Evolutionary conservation across 2,113 vertebrate species (phyloP), one percentile per base, ranked within the genome.

Genomic region (Sebastes schlegelii): DNA sequence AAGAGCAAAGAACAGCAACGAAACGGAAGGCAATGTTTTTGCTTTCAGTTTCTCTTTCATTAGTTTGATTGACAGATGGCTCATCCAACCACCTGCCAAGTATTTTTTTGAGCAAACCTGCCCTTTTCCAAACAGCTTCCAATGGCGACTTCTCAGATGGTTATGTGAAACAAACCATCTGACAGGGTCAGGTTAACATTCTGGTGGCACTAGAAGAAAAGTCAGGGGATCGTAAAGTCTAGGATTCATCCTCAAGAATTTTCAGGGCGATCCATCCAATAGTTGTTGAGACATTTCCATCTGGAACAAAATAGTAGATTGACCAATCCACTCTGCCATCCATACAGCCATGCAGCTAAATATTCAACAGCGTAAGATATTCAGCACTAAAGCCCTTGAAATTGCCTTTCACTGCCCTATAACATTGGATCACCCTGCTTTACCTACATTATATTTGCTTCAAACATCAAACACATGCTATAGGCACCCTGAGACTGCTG

Each of bases 381-480:
- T 12, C 43, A 66, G 23, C 52, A 73, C 13, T 54, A 13, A 46
- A 11, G 42, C 21, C 16, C 23, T 17, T 73, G 16, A 58, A 65
- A 80, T n/a, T 63, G 34, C 49, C 21, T 42, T 62, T 19, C n/a
- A 13, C 8, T 6, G 4, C 10, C 40, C 16, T 61, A 8, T 66
- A 46, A 42, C 45, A 66, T 42, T 19, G 42, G 40, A 61, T 4
- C 1, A 49, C 16, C 0, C 8, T 9, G n/a, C 55, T 70, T 4
- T 11, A 57, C 17, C 42, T 69, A 55, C 19, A 58, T 43, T 43
- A 26, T 34, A 65, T 74, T 70, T 76, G 34, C 11, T 64, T 72
- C n/a, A 66, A 64, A 80, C n/a, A 74, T 82, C 12, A 64, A 82
- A 65, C n/a, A 26, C 57, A 5, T 58, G 62, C 49, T 73, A 8